Evolutionary conservation across 2,113 vertebrate genomes (phyloP), one percentile per base, ranked within the genome.

Genomic region (Bombycilla garrulus): DNA sequence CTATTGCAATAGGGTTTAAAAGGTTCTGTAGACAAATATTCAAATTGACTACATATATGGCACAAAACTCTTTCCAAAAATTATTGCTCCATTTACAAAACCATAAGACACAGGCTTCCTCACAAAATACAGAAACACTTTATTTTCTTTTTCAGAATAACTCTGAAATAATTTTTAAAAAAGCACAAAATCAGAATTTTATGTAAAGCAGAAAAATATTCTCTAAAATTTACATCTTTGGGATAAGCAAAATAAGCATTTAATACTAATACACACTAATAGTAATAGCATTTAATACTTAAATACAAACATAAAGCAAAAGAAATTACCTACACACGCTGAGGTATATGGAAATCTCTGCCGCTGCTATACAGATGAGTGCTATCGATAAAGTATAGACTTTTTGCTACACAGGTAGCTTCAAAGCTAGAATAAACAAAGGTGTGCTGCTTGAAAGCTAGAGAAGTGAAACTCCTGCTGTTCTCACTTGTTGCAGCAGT

Each of bases 31-130:
- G 53, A 81, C 14, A 61, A 67, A 23, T 5, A 60, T 64, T 84
- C 40, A 84, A 12, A 88, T 5, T 66, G 44, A 86, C 35, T 71
- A 28, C 7, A 24, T 60, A 33, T 25, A 21, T 36, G 73, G 36
- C 31, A 48, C 40, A 5, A 53, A 57, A 8, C 8, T 74, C 29
- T 78, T 89, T 58, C 6, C 48, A 54, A 88, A 48, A 71, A 13
- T 17, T 69, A 47, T 33, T 72, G 9, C 5, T 81, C 12, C 12
- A 31, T 66, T 69, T 26, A 44, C 9, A 82, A 31, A 9, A 1
- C 23, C 3, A 35, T 33, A 35, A 78, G 71, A 21, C 20, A 25
- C 0, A 0, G 8, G 8, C 5, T 62, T 76, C 6, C 6, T 61
- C 26, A 26, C 8, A 70, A 92, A 84, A 64, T 56, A 53, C 4